Conservation (phyloP, 2,888 invertebrate genomes). For the Epirrhoe tristata region DNA sequence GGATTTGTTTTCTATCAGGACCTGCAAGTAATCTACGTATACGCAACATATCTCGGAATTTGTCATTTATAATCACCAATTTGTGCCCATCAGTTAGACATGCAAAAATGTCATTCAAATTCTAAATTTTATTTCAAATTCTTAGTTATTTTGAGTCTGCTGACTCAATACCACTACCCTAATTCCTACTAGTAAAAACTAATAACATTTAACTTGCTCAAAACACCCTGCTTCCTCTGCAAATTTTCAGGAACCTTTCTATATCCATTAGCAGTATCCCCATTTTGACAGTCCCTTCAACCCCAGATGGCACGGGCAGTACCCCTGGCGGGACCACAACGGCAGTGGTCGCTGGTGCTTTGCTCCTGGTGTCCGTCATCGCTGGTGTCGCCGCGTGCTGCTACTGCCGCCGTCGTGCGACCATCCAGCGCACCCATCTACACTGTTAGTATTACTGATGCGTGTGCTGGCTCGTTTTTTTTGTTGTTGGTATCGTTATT, state of each 20-base stretch:
- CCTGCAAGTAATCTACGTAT: no score
- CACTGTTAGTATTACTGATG: slow-evolving; percentile 63
- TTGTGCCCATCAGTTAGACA: no score
- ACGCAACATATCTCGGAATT: no score
- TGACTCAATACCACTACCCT: no score
- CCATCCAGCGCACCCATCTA: slow-evolving; percentile 78
- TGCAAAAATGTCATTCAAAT: no score
- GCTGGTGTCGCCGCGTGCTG: slow-evolving; percentile 90
- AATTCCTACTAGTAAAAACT: neutral
- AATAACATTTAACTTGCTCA: neutral
- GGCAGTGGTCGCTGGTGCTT: slow-evolving; percentile 90
- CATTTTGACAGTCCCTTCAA: slow-evolving; percentile 26
- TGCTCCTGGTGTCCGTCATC: slow-evolving; percentile 88
- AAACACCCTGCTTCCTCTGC: neutral
- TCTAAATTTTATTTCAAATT: no score
- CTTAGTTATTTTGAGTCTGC: no score
- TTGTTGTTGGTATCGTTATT: slow-evolving; percentile 11
- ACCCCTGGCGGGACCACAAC: slow-evolving; percentile 90
- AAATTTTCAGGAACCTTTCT: slow-evolving; percentile 2
- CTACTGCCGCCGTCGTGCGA: slow-evolving; percentile 89
- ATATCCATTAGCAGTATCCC: slow-evolving; percentile 12
- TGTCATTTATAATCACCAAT: no score
- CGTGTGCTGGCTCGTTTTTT: slow-evolving; percentile 12
- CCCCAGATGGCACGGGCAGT: slow-evolving; percentile 70
- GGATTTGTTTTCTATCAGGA: no score